Conservation (phyloP, 1,140 invertebrate species). For the Penaeus chinensis region DNA sequence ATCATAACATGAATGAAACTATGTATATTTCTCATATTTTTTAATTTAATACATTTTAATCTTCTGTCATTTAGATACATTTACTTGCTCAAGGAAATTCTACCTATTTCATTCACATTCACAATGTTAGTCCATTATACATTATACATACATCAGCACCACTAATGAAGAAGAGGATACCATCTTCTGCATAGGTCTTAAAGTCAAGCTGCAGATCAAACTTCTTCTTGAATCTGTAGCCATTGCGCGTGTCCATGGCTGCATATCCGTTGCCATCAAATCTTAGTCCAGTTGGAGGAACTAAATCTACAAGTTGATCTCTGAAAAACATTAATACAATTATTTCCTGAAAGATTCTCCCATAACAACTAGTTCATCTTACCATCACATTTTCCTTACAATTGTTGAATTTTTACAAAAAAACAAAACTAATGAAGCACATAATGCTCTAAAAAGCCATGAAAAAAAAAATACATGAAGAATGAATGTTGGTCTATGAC, state of each 20-base stretch:
- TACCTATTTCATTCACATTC: too few relatives aligned
- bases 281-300: slow-evolving; percentile 78
- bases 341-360: too few relatives aligned
- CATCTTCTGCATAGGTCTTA: slow-evolving; percentile 87
- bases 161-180: slow-evolving; percentile 79
- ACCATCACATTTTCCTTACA: too few relatives aligned
- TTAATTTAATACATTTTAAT: too few relatives aligned
- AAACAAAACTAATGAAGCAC: too few relatives aligned
- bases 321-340: slow-evolving; percentile 59
- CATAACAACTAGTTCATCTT: too few relatives aligned
- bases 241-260: slow-evolving; percentile 73
- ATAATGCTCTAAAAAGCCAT: not conserved
- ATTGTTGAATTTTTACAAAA: too few relatives aligned
- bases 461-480: not conserved
- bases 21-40: too few relatives aligned
- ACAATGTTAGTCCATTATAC: not conserved
- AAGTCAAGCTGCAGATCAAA: slow-evolving; percentile 81
- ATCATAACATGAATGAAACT: too few relatives aligned
- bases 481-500: not conserved
- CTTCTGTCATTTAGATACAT: too few relatives aligned
- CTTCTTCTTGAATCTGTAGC: slow-evolving; percentile 71
- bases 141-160: slow-evolving; percentile 69
- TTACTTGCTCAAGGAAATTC: too few relatives aligned
- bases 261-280: slow-evolving; percentile 91
- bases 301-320: slow-evolving; percentile 74